Conservation (phyloP, 2,797 vertebrate genomes). For the Varecia variegata region DNA sequence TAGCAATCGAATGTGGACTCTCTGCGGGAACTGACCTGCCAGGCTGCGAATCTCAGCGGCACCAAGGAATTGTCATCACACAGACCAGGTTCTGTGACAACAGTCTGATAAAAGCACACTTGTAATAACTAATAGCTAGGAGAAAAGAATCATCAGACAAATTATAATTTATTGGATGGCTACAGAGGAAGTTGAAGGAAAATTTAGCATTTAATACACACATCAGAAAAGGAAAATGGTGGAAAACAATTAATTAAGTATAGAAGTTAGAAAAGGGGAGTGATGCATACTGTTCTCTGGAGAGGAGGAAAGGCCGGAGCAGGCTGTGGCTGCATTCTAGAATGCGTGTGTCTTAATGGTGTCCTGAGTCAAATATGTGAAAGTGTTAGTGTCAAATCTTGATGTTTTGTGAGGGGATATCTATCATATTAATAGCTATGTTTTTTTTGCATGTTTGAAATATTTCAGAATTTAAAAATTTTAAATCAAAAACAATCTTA, state of each 20-base stretch:
- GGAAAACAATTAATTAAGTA: background rate
- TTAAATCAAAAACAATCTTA: background rate
- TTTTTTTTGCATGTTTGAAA: background rate
- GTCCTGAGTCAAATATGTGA: background rate
- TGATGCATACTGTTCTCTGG: background rate
- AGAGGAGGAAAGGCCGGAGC: background rate
- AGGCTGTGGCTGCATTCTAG: background rate
- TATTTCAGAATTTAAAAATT: background rate
- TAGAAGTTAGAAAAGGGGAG: background rate
- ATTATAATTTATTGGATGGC: background rate
- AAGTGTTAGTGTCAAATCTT: background rate
- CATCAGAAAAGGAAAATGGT: background rate
- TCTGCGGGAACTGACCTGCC: background rate
- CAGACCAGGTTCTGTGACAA: background rate
- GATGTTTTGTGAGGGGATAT: background rate
- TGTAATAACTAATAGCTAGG: background rate
- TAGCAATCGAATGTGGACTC: background rate
- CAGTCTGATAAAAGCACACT: background rate
- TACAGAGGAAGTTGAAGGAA: background rate
- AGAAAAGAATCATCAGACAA: background rate
- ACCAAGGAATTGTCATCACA: background rate
- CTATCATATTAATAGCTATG: background rate
- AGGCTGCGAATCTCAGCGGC: background rate
- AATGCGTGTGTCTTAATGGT: background rate
- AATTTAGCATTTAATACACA: background rate